Evolutionary conservation across 2,888 invertebrate species (phyloP).

Genomic region (Malacosoma neustria): DNA sequence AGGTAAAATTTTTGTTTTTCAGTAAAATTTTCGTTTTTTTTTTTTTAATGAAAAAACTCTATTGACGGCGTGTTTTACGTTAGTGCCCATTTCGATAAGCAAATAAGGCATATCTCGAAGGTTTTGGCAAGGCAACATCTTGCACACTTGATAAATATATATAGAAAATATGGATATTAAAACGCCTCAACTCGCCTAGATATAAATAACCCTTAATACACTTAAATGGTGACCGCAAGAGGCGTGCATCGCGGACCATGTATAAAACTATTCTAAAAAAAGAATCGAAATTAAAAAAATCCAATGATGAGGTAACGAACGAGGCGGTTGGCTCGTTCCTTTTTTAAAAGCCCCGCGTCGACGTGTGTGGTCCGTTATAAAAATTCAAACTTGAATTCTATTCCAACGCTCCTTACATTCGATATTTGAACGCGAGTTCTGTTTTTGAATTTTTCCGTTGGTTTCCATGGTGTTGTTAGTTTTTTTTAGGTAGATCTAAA

Average conservation of each 20-base stretch:
- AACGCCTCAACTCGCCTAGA: too few relatives aligned
- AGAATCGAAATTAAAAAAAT: constrained; percentile 41
- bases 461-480: neutral
- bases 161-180: too few relatives aligned
- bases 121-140: too few relatives aligned
- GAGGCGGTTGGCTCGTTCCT: constrained; percentile 68
- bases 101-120: too few relatives aligned
- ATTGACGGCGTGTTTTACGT: too few relatives aligned
- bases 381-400: neutral
- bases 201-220: neutral
- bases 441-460: neutral
- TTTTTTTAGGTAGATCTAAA: neutral
- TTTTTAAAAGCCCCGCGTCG: constrained; percentile 60
- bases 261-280: constrained; percentile 60
- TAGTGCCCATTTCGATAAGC: too few relatives aligned
- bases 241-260: constrained; percentile 30
- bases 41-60: too few relatives aligned
- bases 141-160: too few relatives aligned
- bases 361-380: constrained; percentile 61
- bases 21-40: too few relatives aligned
- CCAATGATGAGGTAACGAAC: constrained; percentile 71
- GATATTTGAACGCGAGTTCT: neutral
- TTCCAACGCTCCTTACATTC: neutral
- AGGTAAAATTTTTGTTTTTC: too few relatives aligned
- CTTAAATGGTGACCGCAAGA: neutral